Conservation (phyloP, 2,888 invertebrate genomes). For the Andrena bicolor region DNA sequence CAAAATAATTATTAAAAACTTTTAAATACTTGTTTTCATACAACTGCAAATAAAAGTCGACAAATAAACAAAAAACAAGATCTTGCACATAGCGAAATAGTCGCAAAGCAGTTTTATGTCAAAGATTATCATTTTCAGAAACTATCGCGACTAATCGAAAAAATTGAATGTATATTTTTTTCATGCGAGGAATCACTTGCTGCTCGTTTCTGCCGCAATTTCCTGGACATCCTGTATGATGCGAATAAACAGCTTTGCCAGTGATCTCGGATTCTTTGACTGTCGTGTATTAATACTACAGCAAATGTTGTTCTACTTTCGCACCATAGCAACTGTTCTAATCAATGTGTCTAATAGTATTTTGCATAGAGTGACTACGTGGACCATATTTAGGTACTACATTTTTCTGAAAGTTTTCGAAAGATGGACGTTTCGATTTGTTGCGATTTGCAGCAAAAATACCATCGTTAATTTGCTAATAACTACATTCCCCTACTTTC, state of each 20-base stretch:
- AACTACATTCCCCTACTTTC: neutral
- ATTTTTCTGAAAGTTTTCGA: neutral
- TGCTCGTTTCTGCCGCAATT: neutral
- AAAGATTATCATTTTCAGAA: too few relatives aligned
- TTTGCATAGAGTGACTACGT: slow-evolving; percentile 6
- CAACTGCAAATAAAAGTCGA: too few relatives aligned
- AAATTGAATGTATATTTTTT: neutral
- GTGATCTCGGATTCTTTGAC: neutral
- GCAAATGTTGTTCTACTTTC: slow-evolving; percentile 10
- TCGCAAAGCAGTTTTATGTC: too few relatives aligned
- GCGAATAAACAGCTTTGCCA: neutral
- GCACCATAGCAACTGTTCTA: slow-evolving; percentile 19
- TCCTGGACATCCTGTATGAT: neutral
- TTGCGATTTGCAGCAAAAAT: neutral
- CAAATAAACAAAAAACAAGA: too few relatives aligned
- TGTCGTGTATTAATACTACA: too few relatives aligned
- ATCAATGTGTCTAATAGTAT: slow-evolving; percentile 33
- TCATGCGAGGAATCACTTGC: neutral
- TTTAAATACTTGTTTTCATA: too few relatives aligned
- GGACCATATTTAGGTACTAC: neutral
- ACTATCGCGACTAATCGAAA: too few relatives aligned
- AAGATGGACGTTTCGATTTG: neutral
- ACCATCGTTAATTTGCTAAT: neutral
- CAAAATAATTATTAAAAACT: too few relatives aligned
- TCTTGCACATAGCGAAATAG: too few relatives aligned